Conservation (phyloP, 2,888 invertebrate species). For the Eupithecia subfuscata region DNA sequence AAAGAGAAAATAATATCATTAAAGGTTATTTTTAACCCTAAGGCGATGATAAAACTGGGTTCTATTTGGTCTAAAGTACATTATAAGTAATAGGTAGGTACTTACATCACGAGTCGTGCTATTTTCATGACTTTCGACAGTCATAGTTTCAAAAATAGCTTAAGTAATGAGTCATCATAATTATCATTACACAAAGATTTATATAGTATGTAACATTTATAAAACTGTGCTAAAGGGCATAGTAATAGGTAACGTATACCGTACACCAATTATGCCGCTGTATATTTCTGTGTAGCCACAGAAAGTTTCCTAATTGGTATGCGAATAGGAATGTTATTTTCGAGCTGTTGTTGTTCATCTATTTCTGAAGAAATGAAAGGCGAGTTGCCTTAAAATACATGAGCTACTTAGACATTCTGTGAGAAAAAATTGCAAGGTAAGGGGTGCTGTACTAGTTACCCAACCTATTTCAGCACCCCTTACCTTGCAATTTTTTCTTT, state of each 20-base stretch:
- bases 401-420: neutral
- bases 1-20: neutral
- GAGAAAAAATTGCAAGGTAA: no score
- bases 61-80: no score
- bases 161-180: neutral
- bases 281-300: neutral
- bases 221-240: neutral
- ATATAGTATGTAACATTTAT: neutral
- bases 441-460: no score
- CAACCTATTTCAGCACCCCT: no score
- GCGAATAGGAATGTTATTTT: neutral
- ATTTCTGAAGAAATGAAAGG: no score
- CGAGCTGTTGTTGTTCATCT: neutral
- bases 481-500: no score
- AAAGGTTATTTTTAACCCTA: no score
- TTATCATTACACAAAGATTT: neutral
- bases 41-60: no score
- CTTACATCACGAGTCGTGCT: no score
- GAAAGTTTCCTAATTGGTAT: constrained; percentile 4
- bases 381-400: neutral
- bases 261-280: neutral
- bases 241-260: neutral
- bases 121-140: no score
- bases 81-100: no score
- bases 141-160: neutral